These are phyloP conservation scores for Uria aalge DNA, from an alignment of 2,113 vertebrate genomes.

Conservation along the genomic window DNA sequence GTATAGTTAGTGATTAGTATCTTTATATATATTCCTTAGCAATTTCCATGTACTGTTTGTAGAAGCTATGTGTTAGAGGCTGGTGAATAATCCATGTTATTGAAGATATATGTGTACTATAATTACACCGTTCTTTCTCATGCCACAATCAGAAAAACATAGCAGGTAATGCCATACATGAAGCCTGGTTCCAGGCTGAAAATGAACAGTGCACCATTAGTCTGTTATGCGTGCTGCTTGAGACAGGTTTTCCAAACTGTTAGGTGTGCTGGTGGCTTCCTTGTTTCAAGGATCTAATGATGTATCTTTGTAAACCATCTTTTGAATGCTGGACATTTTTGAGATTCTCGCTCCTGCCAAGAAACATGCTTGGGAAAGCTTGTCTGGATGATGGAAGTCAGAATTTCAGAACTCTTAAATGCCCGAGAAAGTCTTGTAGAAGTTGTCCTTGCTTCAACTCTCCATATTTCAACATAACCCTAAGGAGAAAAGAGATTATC, in stretches of 20 bases:
- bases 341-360: rapidly evolving
- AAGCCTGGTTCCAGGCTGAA: neutral
- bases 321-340: neutral
- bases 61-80: neutral
- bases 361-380: neutral
- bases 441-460: neutral
- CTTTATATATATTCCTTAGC: neutral
- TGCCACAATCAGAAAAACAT: neutral
- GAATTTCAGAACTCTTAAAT: neutral
- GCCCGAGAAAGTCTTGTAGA: neutral
- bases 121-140: neutral
- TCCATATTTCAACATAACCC: rapidly evolving
- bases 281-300: neutral
- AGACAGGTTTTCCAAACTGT: neutral
- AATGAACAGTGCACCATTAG: neutral
- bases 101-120: neutral
- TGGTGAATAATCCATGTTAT: neutral
- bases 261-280: neutral
- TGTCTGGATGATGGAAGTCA: neutral
- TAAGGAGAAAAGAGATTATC: neutral
- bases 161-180: neutral
- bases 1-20: neutral
- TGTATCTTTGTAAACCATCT: neutral
- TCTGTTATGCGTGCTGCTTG: neutral
- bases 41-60: neutral